Conservation (phyloP, 1,140 invertebrate genomes). For the Neotoxoptera formosana region DNA sequence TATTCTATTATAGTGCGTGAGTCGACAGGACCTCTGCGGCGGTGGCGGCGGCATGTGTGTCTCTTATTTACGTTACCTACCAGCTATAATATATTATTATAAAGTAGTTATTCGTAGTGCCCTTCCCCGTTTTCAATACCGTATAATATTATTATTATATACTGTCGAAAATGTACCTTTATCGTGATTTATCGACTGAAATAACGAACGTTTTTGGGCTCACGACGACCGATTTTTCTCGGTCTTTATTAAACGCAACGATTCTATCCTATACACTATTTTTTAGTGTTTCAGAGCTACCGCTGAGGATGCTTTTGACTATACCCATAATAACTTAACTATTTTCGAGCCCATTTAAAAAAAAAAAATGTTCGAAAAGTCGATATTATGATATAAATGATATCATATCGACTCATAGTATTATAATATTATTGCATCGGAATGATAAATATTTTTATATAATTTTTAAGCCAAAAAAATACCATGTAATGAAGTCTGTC, state of each 20-base stretch:
- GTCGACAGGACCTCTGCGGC: background rate
- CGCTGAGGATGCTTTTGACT: background rate
- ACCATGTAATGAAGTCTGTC: background rate
- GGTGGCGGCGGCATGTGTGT: background rate
- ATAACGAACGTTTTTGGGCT: background rate
- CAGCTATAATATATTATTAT: background rate
- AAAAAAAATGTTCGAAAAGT: background rate
- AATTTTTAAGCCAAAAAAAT: no score
- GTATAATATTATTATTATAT: background rate
- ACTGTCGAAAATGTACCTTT: background rate
- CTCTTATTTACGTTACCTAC: background rate
- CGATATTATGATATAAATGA: background rate
- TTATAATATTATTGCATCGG: background rate
- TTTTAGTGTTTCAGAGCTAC: background rate
- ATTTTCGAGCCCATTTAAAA: no score
- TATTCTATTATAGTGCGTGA: slow-evolving; percentile 14
- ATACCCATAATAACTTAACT: background rate
- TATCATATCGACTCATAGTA: background rate
- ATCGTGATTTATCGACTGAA: background rate
- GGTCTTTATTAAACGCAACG: background rate
- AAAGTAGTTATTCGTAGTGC: background rate
- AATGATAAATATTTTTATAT: no score
- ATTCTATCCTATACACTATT: background rate
- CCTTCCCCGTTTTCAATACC: background rate
- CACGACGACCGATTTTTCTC: background rate